Conservation (phyloP, 2,113 vertebrate species). For the Fulmarus glacialis region DNA sequence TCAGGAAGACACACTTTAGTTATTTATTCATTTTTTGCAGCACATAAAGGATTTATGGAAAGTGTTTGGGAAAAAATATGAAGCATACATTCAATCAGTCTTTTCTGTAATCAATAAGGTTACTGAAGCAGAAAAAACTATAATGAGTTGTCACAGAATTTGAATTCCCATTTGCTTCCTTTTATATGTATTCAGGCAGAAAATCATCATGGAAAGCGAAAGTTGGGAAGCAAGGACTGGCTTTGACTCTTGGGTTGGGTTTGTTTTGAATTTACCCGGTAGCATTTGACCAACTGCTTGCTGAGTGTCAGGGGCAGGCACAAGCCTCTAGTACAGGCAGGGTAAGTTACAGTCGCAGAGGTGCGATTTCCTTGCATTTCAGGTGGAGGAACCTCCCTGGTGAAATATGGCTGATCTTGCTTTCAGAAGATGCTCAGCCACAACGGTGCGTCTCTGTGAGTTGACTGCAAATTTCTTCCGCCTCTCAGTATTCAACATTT, state of each 20-base stretch:
- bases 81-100: constrained; percentile 36
- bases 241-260: not conserved
- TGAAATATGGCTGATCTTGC: not conserved
- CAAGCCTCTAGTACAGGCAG: not conserved
- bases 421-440: not conserved
- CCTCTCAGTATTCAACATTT: not conserved
- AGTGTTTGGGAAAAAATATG: constrained; percentile 50
- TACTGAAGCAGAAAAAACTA: constrained; percentile 62
- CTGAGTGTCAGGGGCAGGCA: not conserved
- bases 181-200: constrained; percentile 57
- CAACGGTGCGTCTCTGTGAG: accelerated
- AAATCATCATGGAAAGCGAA: constrained; percentile 7
- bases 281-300: not conserved
- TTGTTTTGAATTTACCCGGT: not conserved
- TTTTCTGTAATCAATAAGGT: constrained; percentile 60
- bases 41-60: constrained; percentile 60
- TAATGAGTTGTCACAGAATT: constrained; percentile 61
- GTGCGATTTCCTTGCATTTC: not conserved
- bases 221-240: constrained; percentile 16
- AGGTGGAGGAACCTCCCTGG: not conserved
- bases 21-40: constrained; percentile 25
- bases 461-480: not conserved
- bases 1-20: constrained; percentile 58
- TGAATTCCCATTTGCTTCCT: constrained; percentile 47
- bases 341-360: not conserved